Evolutionary conservation across 2,113 vertebrate genomes (phyloP), one percentile per base, ranked within the genome.

Genomic region (Psammodynastes pulverulentus): DNA sequence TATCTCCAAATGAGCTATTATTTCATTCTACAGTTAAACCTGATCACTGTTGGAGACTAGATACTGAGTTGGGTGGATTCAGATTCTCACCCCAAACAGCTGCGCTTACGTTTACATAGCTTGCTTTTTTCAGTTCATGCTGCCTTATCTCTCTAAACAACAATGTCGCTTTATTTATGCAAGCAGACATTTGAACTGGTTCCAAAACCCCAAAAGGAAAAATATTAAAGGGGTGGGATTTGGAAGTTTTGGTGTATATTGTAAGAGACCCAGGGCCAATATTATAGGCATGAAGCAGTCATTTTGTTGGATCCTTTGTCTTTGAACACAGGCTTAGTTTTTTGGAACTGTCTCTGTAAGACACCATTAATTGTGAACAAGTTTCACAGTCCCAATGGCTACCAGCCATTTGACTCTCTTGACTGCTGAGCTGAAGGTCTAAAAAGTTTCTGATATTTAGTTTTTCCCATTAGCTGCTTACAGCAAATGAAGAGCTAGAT

Each of bases 341-440:
- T 85, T 92, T 91, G 90, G 92, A 85, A 84, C 92, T 0, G 7
- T 34, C 0, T 90, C n/a, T 85, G 9, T 91, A 91, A 48, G 43
- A 34, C 93, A 56, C 67, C 90, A 89, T 87, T 89, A 79, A 87
- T 95, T 94, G 86, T 5, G 0, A 96, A 95, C 72, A 91, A 91
- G 53, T 26, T 91, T 87, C 92, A 54, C 92, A 72, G 91, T 92
- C 94, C 94, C 91, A 94, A 92, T 96, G 94, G 96, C 95, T 94
- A 92, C 26, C 95, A 96, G 95, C 96, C 96, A 95, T 94, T 95
- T 96, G 95, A 95, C 93, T 95, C 84, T 85, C 90, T 91, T 84
- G 45, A 89, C 39, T 92, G 9, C 93, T 94, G 95, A 96, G 90
- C 93, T 94, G 94, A 94, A 94, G 94, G 88, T 89, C 94, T 94